These are phyloP conservation scores for Macaria liturata DNA, from an alignment of 2,888 invertebrate species.

Conservation along the genomic window DNA sequence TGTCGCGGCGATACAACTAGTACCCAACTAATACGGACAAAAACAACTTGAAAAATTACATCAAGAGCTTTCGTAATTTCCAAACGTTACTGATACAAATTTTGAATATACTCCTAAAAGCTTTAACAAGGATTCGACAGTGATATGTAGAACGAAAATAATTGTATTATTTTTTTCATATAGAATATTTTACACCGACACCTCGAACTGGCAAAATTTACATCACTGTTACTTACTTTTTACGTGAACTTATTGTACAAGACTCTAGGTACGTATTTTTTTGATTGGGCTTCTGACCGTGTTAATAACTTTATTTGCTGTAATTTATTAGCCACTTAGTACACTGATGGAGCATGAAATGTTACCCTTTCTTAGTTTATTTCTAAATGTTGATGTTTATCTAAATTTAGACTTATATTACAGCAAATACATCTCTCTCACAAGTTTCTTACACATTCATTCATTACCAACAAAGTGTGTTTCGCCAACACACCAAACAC, in stretches of 20 bases:
- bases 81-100: constrained; percentile 57
- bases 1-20: constrained; percentile 59
- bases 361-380: no score
- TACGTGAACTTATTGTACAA: constrained; percentile 51
- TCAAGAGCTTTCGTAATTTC: constrained; percentile 52
- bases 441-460: no score
- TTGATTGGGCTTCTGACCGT: constrained; percentile 49
- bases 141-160: constrained; percentile 49
- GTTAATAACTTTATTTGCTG: constrained; percentile 15
- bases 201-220: constrained; percentile 53
- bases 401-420: no score
- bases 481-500: no score
- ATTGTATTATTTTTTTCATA: constrained; percentile 35
- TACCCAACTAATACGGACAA: constrained; percentile 46
- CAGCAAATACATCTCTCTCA: no score
- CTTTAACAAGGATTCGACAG: constrained; percentile 57
- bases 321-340: no score
- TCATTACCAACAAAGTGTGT: no score
- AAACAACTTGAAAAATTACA: constrained; percentile 54
- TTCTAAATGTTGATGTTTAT: no score
- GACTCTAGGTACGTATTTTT: constrained; percentile 42
- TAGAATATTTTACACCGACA: constrained; percentile 60
- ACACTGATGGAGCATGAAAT: no score
- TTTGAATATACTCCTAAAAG: constrained; percentile 69
- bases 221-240: constrained; percentile 55